Evolutionary conservation across 2,113 vertebrate species (phyloP).

Genomic region (Odocoileus hemionus): DNA sequence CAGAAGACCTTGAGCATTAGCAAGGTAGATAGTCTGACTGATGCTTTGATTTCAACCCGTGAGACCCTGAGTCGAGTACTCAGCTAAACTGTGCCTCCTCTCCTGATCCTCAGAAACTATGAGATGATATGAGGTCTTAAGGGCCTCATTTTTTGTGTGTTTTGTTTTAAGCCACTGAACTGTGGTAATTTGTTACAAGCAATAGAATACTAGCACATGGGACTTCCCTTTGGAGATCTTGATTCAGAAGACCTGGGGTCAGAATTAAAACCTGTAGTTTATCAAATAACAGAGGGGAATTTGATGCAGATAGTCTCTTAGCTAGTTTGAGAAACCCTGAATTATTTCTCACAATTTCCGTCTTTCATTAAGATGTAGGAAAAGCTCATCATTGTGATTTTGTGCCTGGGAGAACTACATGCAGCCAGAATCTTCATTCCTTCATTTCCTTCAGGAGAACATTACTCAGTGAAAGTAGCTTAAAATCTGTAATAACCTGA

Average conservation of each 20-base stretch:
- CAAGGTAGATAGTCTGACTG: background rate
- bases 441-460: constrained; percentile 54
- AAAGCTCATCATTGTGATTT: background rate
- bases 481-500: constrained; percentile 54
- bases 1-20: background rate
- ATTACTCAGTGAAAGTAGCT: constrained; percentile 56
- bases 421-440: constrained; percentile 4
- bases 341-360: constrained; percentile 25
- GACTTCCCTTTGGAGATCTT: background rate
- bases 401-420: background rate
- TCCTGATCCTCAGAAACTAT: background rate
- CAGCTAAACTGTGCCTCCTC: background rate
- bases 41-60: background rate
- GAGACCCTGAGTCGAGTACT: background rate
- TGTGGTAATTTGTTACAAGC: background rate
- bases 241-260: background rate
- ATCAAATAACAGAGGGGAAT: background rate
- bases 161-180: background rate
- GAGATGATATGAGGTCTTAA: background rate
- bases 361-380: constrained; percentile 8
- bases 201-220: background rate
- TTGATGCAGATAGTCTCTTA: background rate
- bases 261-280: background rate
- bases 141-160: background rate
- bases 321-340: background rate